phyloP scores from a whole-genome alignment of 2,797 vertebrate genomes.

The Ceryle rudis region DNA sequence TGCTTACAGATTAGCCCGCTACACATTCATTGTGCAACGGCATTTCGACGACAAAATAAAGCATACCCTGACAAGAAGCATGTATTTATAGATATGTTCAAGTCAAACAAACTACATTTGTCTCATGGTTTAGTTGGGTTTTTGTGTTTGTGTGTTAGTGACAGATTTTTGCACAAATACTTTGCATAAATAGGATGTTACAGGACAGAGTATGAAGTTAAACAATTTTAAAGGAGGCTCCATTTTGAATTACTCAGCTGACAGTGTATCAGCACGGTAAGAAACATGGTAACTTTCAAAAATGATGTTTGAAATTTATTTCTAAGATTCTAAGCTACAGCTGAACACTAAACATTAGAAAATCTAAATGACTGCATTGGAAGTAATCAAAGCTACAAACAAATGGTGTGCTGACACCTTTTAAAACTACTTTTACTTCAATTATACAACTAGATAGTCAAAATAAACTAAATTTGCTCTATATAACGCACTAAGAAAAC shows the following conservation, averaged over 20 bases:
- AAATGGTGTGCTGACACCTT: neutral
- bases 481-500: neutral
- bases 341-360: neutral
- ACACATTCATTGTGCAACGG: neutral
- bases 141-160: neutral
- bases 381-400: neutral
- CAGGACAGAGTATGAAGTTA: neutral
- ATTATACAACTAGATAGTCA: neutral
- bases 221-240: neutral
- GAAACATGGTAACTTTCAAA: neutral
- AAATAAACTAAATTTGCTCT: neutral
- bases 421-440: neutral
- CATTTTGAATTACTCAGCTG: neutral
- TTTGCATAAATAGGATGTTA: neutral
- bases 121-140: neutral
- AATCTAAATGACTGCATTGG: neutral
- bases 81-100: neutral
- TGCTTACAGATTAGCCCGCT: neutral
- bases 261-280: neutral
- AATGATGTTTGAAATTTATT: neutral
- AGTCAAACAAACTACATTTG: neutral
- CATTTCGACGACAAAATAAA: neutral
- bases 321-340: neutral
- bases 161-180: neutral
- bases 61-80: neutral